Evolutionary conservation across 2,888 invertebrate species (phyloP).

Genomic region (Cryptophagus acutangulus): DNA sequence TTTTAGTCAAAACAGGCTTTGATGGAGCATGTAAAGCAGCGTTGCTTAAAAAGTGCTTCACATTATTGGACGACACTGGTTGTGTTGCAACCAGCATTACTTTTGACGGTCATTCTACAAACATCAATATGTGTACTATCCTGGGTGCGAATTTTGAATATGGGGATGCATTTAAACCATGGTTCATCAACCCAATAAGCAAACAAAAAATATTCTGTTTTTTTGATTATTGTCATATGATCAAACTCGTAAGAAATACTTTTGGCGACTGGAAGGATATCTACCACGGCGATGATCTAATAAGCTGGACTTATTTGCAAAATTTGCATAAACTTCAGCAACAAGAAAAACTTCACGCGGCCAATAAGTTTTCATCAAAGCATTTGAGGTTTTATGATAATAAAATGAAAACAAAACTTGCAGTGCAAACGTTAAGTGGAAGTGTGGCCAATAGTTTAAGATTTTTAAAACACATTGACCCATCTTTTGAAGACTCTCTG

Average conservation of each 20-base stretch:
- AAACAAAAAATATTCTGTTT: not conserved
- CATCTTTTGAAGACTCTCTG: not conserved
- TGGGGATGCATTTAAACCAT: no score
- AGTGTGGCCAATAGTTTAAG: not conserved
- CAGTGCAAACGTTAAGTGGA: no score
- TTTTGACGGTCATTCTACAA: slow-evolving; percentile 22
- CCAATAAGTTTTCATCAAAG: not conserved
- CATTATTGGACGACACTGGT: no score
- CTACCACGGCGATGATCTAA: not conserved
- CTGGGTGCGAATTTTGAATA: slow-evolving; percentile 5
- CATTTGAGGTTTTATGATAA: not conserved
- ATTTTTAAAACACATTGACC: not conserved
- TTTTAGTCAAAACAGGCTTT: no score
- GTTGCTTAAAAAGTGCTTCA: no score
- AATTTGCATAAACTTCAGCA: not conserved
- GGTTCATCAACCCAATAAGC: no score
- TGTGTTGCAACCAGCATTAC: no score
- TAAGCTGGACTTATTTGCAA: not conserved
- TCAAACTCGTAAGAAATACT: no score
- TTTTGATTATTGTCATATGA: not conserved
- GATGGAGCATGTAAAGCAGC: no score
- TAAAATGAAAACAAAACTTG: not conserved
- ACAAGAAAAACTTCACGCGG: not conserved
- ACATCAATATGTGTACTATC: slow-evolving; percentile 15
- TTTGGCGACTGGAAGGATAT: not conserved